Percentiles rank a stretch among this genome's conserved stretches.
These are phyloP conservation scores for Euleptes europaea DNA, from an alignment of 2,113 vertebrate genomes.

Conservation along the genomic window DNA sequence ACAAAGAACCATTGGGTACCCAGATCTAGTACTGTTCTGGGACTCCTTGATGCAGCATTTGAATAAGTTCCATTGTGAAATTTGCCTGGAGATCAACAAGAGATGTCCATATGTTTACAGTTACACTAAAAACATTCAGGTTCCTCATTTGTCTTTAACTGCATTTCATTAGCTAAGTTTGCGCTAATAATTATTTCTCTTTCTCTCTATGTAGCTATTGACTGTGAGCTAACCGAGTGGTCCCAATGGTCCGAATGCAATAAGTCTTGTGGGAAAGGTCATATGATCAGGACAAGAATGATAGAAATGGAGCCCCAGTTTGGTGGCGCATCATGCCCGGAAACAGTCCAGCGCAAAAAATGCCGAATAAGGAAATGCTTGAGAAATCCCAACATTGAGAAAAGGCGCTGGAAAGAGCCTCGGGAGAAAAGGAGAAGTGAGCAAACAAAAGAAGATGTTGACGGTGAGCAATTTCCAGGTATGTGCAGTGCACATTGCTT, in stretches of 20 bases:
- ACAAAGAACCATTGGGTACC: not conserved
- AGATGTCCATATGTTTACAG: fast-evolving
- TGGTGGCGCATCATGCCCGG: slow-evolving; percentile 87
- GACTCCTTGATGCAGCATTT: not conserved
- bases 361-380: slow-evolving; percentile 92
- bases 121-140: not conserved
- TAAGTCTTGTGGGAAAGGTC: slow-evolving; percentile 96
- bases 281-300: slow-evolving; percentile 90
- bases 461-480: slow-evolving; percentile 88
- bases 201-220: slow-evolving; percentile 78
- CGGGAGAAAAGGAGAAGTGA: slow-evolving; percentile 89
- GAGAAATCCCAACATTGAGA: slow-evolving; percentile 84
- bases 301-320: slow-evolving; percentile 94
- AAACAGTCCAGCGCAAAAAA: slow-evolving; percentile 91
- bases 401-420: slow-evolving; percentile 89
- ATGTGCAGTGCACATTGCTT: not conserved
- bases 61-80: not conserved
- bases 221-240: slow-evolving; percentile 93
- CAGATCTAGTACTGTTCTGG: not conserved
- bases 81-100: not conserved
- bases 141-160: not conserved
- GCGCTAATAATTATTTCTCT: fast-evolving
- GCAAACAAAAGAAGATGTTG: slow-evolving; percentile 77
- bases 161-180: not conserved
- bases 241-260: slow-evolving; percentile 97